Percentiles rank a stretch among this genome's conserved stretches.
These are phyloP conservation scores for Labrus mixtus DNA, from an alignment of 2,113 vertebrate genomes.

Conservation along the genomic window DNA sequence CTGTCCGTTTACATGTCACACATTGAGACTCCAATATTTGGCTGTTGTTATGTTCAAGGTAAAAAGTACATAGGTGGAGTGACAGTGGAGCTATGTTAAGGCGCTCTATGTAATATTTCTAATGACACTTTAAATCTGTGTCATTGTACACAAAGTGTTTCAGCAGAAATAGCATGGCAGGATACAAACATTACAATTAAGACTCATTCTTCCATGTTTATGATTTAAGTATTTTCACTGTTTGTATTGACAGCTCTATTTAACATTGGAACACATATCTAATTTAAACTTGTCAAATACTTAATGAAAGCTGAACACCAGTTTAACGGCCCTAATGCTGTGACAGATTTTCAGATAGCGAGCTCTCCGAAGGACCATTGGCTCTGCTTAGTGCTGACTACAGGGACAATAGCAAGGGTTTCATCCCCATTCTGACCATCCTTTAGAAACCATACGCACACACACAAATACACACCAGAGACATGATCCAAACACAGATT, in stretches of 20 bases:
- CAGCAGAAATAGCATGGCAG: background rate
- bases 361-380: constrained; percentile 41
- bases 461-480: constrained; percentile 28
- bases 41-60: too few species aligned
- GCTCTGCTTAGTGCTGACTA: constrained; percentile 31
- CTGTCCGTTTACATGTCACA: too few species aligned
- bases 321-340: constrained; percentile 6
- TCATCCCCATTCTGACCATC: constrained; percentile 45
- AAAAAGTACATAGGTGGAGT: too few species aligned
- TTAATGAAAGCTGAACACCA: background rate
- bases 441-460: constrained; percentile 10
- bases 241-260: background rate
- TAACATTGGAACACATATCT: background rate
- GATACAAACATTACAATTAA: background rate
- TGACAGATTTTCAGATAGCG: constrained; percentile 50
- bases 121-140: background rate
- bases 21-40: too few species aligned
- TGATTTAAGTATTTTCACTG: background rate
- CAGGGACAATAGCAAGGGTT: constrained; percentile 45
- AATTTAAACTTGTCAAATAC: background rate
- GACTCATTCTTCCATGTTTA: background rate
- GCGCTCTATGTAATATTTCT: too few species aligned
- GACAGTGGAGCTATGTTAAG: too few species aligned
- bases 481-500: constrained; percentile 9
- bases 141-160: background rate